These are phyloP conservation scores for Chrysemys picta DNA, from an alignment of 2,113 vertebrate genomes.

Conservation along the genomic window DNA sequence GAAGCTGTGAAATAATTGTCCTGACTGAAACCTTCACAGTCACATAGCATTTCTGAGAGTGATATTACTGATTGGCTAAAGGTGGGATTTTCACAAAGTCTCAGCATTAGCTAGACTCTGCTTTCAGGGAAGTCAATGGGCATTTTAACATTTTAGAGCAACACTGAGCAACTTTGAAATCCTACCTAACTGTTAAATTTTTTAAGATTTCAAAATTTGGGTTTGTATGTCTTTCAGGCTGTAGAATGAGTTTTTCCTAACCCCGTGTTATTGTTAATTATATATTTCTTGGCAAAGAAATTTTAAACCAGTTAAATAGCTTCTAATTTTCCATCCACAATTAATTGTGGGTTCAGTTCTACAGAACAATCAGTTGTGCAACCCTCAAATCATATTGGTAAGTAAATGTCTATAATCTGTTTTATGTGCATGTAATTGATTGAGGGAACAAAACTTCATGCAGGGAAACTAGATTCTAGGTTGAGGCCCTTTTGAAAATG, in stretches of 20 bases:
- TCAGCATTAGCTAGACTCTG: conserved; percentile 18
- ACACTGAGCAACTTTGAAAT: conserved; percentile 35
- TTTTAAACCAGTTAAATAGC: conserved; percentile 1
- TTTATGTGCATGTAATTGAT: conserved; percentile 45
- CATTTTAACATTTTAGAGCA: conserved; percentile 9
- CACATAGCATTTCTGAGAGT: conserved; percentile 58
- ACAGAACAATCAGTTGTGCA: conserved; percentile 41
- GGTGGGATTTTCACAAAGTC: conserved; percentile 41
- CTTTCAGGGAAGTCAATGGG: conserved; percentile 39
- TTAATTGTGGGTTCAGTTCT: neutral
- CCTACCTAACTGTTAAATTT: conserved; percentile 10
- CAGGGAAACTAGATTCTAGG: conserved; percentile 36
- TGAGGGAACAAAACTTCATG: conserved; percentile 51
- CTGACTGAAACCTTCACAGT: conserved; percentile 38
- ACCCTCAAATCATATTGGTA: conserved; percentile 6
- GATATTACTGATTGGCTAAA: conserved; percentile 43
- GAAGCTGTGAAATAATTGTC: conserved; percentile 11
- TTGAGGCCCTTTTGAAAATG: conserved; percentile 1
- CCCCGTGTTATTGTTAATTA: neutral
- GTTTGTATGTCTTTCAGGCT: conserved; percentile 31
- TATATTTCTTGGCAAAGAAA: conserved; percentile 29
- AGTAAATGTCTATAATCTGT: conserved; percentile 22
- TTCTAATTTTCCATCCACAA: conserved; percentile 5
- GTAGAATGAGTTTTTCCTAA: conserved; percentile 33
- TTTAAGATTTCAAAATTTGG: conserved; percentile 36